These are phyloP conservation scores for Quadriops clusia DNA, from an alignment of 2,888 invertebrate genomes.

Conservation along the genomic window DNA sequence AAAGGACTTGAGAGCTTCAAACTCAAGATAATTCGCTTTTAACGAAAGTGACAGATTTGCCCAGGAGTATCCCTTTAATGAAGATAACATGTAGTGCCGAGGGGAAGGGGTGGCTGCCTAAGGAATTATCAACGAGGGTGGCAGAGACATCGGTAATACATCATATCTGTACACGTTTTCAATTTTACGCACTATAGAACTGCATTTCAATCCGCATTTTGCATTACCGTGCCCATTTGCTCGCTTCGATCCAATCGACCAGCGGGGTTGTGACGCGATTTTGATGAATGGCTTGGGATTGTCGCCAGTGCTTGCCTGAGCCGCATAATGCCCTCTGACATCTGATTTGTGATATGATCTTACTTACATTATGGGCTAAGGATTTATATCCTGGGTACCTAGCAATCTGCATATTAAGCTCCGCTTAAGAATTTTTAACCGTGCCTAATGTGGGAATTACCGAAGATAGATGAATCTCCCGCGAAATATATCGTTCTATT, in stretches of 20 bases:
- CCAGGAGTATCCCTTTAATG: too few relatives aligned
- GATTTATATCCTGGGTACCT: too few relatives aligned
- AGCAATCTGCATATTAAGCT: too few relatives aligned
- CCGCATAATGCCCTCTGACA: constrained; percentile 22
- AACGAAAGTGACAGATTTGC: too few relatives aligned
- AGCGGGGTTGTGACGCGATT: constrained; percentile 7
- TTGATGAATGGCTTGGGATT: constrained; percentile 9
- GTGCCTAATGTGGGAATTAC: too few relatives aligned
- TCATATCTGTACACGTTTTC: constrained; percentile 29
- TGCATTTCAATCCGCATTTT: constrained; percentile 25
- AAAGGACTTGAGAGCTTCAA: too few relatives aligned
- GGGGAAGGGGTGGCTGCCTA: not conserved
- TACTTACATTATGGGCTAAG: constrained; percentile 17
- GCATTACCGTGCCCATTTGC: constrained; percentile 24
- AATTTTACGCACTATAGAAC: constrained; percentile 29
- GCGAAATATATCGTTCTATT: too few relatives aligned
- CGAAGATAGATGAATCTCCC: too few relatives aligned
- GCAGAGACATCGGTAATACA: constrained; percentile 19
- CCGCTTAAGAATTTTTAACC: too few relatives aligned
- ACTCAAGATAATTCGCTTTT: too few relatives aligned
- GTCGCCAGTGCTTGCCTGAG: constrained; percentile 17
- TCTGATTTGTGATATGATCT: constrained; percentile 23
- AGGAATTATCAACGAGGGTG: constrained; percentile 7
- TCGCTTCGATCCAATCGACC: constrained; percentile 10
- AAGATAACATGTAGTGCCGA: too few relatives aligned